Conservation (phyloP, 2,113 vertebrate genomes). For the Piaya cayana region DNA sequence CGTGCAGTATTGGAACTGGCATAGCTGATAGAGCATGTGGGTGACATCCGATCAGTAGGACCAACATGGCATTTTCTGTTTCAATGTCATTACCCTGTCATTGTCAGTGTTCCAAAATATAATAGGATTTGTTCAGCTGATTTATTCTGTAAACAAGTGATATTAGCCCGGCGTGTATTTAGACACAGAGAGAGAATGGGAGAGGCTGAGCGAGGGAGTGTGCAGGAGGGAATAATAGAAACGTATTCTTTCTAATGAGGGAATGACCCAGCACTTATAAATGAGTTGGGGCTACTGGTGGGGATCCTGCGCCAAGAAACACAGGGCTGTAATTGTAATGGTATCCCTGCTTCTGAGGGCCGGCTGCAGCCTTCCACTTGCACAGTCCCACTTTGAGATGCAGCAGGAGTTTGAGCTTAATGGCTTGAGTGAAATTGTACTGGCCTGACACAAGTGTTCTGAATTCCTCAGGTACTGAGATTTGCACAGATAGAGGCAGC, state of each 20-base stretch:
- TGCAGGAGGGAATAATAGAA: slow-evolving; percentile 64
- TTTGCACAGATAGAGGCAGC: background rate
- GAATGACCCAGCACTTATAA: slow-evolving; percentile 56
- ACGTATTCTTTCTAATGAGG: slow-evolving; percentile 64
- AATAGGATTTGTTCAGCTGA: slow-evolving; percentile 74
- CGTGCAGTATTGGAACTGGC: background rate
- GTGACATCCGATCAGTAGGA: slow-evolving; percentile 21
- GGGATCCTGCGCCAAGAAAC: background rate
- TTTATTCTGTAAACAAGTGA: slow-evolving; percentile 62
- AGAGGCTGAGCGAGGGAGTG: background rate
- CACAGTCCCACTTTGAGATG: background rate
- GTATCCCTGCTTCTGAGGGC: background rate
- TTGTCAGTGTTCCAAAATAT: slow-evolving; percentile 68
- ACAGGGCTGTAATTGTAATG: slow-evolving; percentile 16
- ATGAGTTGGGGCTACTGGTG: background rate
- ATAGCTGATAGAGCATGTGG: background rate
- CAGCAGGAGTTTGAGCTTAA: background rate
- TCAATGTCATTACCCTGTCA: slow-evolving; percentile 7
- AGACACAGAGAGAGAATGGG: background rate
- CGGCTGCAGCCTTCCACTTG: background rate
- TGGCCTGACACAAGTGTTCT: background rate
- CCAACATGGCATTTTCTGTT: background rate
- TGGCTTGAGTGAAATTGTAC: background rate
- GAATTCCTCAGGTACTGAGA: background rate
- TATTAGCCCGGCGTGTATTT: slow-evolving; percentile 52